Evolutionary conservation across 2,888 invertebrate species (phyloP).

Genomic region (Lacanobia wlatinum): DNA sequence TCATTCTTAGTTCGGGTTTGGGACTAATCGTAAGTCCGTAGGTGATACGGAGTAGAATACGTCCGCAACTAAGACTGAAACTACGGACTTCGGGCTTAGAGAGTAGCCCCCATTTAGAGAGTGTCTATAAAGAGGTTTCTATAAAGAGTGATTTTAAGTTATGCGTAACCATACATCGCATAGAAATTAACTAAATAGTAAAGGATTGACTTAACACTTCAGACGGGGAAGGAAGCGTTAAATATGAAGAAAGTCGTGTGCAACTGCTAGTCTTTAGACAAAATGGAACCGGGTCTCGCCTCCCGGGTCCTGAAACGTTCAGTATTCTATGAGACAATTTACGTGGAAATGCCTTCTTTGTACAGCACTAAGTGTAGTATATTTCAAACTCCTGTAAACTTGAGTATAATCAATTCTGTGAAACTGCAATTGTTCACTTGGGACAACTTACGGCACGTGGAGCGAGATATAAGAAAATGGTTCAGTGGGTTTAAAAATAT

Average conservation of each 20-base stretch:
- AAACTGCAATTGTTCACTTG: background rate
- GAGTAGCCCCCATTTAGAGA: too few relatives aligned
- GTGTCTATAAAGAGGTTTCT: too few relatives aligned
- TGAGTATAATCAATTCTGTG: background rate
- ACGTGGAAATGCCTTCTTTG: conserved; percentile 23
- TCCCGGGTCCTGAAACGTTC: conserved; percentile 13
- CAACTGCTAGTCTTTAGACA: background rate
- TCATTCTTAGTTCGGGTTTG: too few relatives aligned
- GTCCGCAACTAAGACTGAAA: too few relatives aligned
- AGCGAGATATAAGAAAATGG: background rate
- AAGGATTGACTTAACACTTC: background rate
- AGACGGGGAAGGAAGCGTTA: background rate
- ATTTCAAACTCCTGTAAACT: conserved; percentile 1
- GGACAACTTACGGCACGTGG: background rate
- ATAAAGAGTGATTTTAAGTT: too few relatives aligned
- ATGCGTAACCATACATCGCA: too few relatives aligned
- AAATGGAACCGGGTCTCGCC: conserved; percentile 37
- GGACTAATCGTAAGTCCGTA: too few relatives aligned
- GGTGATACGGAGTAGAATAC: too few relatives aligned
- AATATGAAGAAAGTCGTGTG: background rate
- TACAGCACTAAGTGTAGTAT: conserved; percentile 14
- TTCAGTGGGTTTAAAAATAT: too few relatives aligned
- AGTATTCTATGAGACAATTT: conserved; percentile 32
- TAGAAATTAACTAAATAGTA: background rate
- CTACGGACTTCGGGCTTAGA: too few relatives aligned